These are phyloP conservation scores for Bolborhynchus lineola DNA, from an alignment of 2,113 vertebrate species.

Conservation along the genomic window DNA sequence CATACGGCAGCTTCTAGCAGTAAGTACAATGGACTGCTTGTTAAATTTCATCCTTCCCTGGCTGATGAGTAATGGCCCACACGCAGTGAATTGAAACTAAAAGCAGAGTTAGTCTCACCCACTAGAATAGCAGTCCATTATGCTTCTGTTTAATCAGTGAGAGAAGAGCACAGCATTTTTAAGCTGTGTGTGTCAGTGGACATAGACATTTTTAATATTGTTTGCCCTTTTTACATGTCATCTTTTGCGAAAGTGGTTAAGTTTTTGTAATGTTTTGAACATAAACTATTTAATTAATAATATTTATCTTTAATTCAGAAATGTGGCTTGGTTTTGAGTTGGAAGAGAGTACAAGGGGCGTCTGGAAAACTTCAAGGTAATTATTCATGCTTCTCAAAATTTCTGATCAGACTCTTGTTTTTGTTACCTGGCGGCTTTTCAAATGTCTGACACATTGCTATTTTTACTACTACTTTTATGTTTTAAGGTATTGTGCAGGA, in stretches of 20 bases:
- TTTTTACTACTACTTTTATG: not conserved
- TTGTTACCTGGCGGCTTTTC: not conserved
- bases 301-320: conserved; percentile 78
- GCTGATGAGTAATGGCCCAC: not conserved
- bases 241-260: not conserved
- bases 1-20: conserved; percentile 94
- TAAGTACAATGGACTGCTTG: conserved; percentile 70
- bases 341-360: conserved; percentile 98
- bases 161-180: not conserved
- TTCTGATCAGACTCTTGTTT: not conserved
- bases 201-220: not conserved
- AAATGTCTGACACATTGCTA: not conserved
- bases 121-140: not conserved
- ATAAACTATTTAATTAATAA: not conserved
- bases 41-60: not conserved
- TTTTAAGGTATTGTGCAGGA: not conserved
- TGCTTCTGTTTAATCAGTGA: not conserved
- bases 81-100: not conserved
- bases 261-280: not conserved
- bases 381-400: not conserved
- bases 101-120: not conserved
- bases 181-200: not conserved
- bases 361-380: conserved; percentile 99
- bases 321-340: conserved; percentile 98
- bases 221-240: not conserved